These are phyloP conservation scores for Chymomyza fuscimana DNA, from an alignment of 2,888 invertebrate genomes.

Conservation along the genomic window DNA sequence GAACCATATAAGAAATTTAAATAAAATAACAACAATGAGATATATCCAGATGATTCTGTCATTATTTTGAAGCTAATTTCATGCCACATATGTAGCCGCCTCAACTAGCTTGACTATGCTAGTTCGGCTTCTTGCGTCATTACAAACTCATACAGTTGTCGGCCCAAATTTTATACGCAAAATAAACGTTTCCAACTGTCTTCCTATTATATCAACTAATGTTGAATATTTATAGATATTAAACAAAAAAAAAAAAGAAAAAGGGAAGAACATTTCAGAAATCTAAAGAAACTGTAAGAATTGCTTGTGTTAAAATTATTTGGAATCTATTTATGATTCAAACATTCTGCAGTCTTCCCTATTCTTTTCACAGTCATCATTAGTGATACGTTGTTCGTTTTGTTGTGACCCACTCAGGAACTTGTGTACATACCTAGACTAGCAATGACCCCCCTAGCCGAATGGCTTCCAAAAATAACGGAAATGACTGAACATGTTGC, in stretches of 20 bases:
- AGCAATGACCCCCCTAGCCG: constrained; percentile 12
- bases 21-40: too few relatives aligned
- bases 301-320: neutral
- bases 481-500: constrained; percentile 56
- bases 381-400: neutral
- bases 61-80: too few relatives aligned
- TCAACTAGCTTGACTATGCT: too few relatives aligned
- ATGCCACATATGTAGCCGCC: too few relatives aligned
- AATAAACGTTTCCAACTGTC: too few relatives aligned
- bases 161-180: too few relatives aligned
- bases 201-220: neutral
- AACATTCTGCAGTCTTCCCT: neutral
- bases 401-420: neutral
- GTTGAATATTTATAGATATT: neutral
- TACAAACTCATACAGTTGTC: too few relatives aligned
- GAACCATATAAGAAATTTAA: too few relatives aligned
- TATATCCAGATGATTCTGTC: too few relatives aligned
- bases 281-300: neutral
- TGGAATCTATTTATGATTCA: neutral
- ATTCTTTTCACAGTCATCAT: neutral
- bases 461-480: constrained; percentile 61
- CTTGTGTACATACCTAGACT: neutral
- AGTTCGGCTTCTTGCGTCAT: too few relatives aligned
- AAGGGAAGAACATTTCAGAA: neutral
- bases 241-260: neutral